A percentile compares a stretch with the other conserved stretches of the same genome.
Evolutionary conservation across 2,888 invertebrate species (phyloP).

Genomic region (Danaus chrysippus): DNA sequence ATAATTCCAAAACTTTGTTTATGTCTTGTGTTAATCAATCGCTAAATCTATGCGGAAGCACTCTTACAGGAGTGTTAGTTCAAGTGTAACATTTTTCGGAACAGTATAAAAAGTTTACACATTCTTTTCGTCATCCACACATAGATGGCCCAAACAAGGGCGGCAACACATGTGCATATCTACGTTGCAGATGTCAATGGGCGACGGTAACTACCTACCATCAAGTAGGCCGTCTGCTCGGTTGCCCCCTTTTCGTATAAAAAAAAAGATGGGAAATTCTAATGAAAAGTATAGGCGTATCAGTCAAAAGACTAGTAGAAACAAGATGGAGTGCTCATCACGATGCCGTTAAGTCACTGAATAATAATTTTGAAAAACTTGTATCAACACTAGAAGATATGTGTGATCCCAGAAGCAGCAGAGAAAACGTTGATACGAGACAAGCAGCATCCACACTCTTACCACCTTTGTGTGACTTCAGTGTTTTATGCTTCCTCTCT

Average conservation of each 20-base stretch:
- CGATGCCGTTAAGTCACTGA: slow-evolving; percentile 5
- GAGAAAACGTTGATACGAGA: neutral
- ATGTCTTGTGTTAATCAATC: slow-evolving; percentile 25
- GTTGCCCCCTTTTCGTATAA: too few species aligned
- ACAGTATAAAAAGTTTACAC: neutral
- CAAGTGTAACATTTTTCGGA: neutral
- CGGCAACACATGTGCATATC: too few species aligned
- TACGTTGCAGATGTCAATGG: too few species aligned
- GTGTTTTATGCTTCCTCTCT: neutral
- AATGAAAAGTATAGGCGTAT: slow-evolving; percentile 1
- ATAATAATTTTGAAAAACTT: slow-evolving; percentile 3
- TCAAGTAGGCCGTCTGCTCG: too few species aligned
- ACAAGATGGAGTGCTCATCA: slow-evolving; percentile 4
- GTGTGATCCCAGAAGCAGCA: slow-evolving; percentile 5
- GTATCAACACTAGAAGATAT: slow-evolving; percentile 6
- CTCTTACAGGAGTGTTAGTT: neutral
- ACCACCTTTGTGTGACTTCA: neutral
- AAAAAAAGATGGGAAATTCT: slow-evolving; percentile 2
- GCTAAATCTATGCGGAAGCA: slow-evolving; percentile 17
- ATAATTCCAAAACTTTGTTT: slow-evolving; percentile 23
- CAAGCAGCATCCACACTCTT: neutral
- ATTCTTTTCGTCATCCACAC: slow-evolving; percentile 5
- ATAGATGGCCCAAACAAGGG: too few species aligned
- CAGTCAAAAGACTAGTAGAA: slow-evolving; percentile 1
- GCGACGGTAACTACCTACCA: too few species aligned